Evolutionary conservation across 2,888 invertebrate genomes (phyloP).

Genomic region (Luffia ferchaultella): DNA sequence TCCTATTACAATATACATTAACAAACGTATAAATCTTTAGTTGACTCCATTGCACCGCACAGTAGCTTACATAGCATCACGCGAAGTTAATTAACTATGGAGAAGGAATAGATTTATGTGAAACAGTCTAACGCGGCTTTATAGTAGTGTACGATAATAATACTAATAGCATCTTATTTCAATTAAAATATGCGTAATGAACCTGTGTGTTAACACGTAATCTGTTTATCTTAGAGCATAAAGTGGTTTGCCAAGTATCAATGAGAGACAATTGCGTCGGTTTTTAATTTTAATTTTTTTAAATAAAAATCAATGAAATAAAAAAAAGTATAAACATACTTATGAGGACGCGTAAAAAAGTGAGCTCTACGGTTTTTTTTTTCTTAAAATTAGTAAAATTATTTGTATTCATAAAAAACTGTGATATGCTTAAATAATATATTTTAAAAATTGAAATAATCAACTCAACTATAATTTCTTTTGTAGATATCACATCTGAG

Average conservation of each 20-base stretch:
- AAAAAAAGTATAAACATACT: background rate
- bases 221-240: background rate
- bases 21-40: background rate
- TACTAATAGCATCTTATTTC: background rate
- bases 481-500: too few species aligned
- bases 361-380: too few species aligned
- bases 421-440: too few species aligned
- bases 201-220: background rate
- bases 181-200: background rate
- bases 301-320: background rate
- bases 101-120: background rate
- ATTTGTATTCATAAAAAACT: too few species aligned
- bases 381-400: too few species aligned
- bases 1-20: background rate
- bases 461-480: too few species aligned
- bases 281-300: background rate
- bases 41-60: background rate
- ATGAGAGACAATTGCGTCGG: background rate
- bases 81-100: background rate
- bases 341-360: too few species aligned
- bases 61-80: background rate
- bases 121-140: background rate
- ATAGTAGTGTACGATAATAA: background rate
- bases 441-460: too few species aligned
- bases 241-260: background rate